phyloP scores from a whole-genome alignment of 2,888 invertebrate species.

The Spodoptera littoralis region DNA sequence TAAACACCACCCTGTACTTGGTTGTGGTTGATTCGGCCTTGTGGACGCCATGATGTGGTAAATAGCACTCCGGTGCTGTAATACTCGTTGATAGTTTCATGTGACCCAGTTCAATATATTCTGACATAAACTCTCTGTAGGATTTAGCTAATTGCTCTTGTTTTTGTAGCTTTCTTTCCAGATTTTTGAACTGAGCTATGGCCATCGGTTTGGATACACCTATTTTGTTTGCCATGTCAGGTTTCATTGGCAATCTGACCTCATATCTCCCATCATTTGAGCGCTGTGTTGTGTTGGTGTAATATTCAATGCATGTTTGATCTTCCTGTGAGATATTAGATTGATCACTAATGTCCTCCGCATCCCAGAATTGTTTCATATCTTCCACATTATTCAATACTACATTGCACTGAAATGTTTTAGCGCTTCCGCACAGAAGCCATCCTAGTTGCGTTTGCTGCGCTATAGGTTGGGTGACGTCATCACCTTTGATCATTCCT shows the following conservation, averaged over 20 bases:
- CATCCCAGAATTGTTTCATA: no score
- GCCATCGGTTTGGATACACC: conserved; percentile 7
- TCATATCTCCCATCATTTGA: not conserved
- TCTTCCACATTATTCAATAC: no score
- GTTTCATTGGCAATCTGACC: conserved; percentile 3
- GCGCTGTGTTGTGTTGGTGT: not conserved
- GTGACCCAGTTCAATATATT: conserved; percentile 3
- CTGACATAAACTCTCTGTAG: conserved; percentile 1
- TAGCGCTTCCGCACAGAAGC: no score
- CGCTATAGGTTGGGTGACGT: no score
- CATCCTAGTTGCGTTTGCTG: no score
- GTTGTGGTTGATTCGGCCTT: not conserved
- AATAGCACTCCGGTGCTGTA: not conserved
- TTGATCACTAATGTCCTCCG: no score
- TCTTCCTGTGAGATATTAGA: no score
- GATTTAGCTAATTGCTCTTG: not conserved
- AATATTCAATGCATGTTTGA: not conserved
- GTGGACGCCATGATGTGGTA: conserved; percentile 7
- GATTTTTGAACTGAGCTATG: not conserved
- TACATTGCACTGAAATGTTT: no score
- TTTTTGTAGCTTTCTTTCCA: not conserved
- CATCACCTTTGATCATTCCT: no score
- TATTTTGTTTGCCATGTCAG: not conserved
- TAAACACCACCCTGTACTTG: no score
- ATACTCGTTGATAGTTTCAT: conserved; percentile 4